These are phyloP conservation scores for Microplitis mediator DNA, from an alignment of 1,140 invertebrate species.

Conservation along the genomic window DNA sequence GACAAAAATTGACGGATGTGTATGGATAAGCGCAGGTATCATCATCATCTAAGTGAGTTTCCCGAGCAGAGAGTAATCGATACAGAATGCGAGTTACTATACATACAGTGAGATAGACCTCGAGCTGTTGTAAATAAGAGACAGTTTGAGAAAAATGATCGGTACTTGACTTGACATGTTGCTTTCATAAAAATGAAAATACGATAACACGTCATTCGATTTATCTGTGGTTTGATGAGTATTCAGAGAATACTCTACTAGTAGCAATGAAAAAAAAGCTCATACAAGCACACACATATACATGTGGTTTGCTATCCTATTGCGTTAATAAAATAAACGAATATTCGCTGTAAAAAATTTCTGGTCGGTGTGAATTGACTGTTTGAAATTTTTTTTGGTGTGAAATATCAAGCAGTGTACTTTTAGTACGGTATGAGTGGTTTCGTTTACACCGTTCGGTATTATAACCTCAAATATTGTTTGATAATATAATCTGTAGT, in stretches of 20 bases:
- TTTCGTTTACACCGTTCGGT: no score
- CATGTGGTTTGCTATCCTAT: not conserved
- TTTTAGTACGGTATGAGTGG: no score
- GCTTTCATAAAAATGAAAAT: conserved; percentile 19
- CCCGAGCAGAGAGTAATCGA: conserved; percentile 29
- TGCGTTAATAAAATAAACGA: no score
- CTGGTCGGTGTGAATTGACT: no score
- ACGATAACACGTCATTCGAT: conserved; percentile 13
- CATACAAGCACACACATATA: not conserved
- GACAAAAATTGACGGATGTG: conserved; percentile 31
- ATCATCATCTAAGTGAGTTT: conserved; percentile 19
- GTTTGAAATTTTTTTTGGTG: no score
- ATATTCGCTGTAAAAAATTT: no score
- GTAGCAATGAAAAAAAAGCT: not conserved
- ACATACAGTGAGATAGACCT: not conserved
- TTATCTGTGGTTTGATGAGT: conserved; percentile 2
- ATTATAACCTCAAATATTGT: no score
- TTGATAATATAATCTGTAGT: no score
- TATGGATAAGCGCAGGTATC: conserved; percentile 21
- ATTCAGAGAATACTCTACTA: not conserved
- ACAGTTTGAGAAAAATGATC: conserved; percentile 15
- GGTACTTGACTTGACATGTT: not conserved
- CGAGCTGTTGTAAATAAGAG: not conserved
- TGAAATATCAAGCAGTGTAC: no score
- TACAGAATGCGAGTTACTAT: conserved; percentile 18